These are phyloP conservation scores for Prenolepis imparis DNA, from an alignment of 2,888 invertebrate species.

Conservation along the genomic window DNA sequence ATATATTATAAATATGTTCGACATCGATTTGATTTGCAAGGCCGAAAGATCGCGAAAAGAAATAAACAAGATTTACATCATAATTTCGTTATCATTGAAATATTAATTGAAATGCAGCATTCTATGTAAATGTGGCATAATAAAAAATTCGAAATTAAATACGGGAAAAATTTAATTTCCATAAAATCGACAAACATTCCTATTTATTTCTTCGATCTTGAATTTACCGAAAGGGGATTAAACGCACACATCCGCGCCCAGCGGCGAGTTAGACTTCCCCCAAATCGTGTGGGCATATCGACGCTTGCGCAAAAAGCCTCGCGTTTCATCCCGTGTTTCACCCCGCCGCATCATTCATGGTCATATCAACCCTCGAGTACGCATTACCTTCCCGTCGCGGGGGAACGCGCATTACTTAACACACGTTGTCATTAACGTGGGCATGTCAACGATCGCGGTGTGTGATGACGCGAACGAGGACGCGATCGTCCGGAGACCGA, in stretches of 20 bases:
- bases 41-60: not conserved
- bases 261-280: not conserved
- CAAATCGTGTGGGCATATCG: slow-evolving; percentile 77
- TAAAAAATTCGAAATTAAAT: not conserved
- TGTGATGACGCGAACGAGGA: slow-evolving; percentile 52
- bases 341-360: slow-evolving; percentile 79
- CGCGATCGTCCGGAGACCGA: slow-evolving; percentile 15
- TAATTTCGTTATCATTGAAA: not conserved
- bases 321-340: slow-evolving; percentile 52
- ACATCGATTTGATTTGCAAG: not conserved
- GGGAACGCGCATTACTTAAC: slow-evolving; percentile 74
- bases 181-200: not conserved
- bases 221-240: not conserved
- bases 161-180: not conserved
- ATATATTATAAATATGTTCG: slow-evolving; percentile 24
- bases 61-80: not conserved
- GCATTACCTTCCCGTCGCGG: slow-evolving; percentile 68
- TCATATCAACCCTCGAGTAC: slow-evolving; percentile 80
- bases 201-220: not conserved
- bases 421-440: slow-evolving; percentile 74
- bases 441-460: slow-evolving; percentile 65
- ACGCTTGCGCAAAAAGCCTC: slow-evolving; percentile 75
- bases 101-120: not conserved
- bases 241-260: not conserved
- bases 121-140: not conserved